phyloP scores from a whole-genome alignment of 2,113 vertebrate species.

The Euleptes europaea region DNA sequence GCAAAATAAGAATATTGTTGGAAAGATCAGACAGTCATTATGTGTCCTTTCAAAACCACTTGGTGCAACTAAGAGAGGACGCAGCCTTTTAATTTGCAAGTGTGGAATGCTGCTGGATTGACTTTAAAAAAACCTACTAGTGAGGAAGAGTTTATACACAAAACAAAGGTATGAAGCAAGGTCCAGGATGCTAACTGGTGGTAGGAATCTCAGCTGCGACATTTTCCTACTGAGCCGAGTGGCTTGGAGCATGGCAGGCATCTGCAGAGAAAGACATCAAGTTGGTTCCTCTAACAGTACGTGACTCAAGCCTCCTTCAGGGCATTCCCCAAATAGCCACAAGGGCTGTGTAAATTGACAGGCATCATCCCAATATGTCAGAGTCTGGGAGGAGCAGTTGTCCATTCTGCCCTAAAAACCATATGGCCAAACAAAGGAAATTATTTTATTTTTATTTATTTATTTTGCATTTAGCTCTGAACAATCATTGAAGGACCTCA shows the following conservation, averaged over 20 bases:
- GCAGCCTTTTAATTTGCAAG: neutral
- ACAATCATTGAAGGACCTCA: fast-evolving
- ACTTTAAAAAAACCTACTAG: neutral
- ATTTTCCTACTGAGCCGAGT: neutral
- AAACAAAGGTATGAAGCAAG: neutral
- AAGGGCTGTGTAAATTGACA: neutral
- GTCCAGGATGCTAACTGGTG: neutral
- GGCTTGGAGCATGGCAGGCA: neutral
- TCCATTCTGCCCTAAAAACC: fast-evolving
- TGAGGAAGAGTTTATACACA: neutral
- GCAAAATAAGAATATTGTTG: neutral
- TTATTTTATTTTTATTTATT: neutral
- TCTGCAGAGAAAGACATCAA: neutral
- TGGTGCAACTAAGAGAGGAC: neutral
- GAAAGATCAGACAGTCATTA: neutral
- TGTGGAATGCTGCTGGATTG: neutral
- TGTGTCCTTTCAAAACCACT: neutral
- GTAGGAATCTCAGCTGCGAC: neutral
- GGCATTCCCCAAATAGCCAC: neutral
- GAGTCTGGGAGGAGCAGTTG: fast-evolving
- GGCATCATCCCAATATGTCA: fast-evolving
- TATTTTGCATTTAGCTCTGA: fast-evolving
- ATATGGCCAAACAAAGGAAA: neutral
- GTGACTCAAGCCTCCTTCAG: neutral
- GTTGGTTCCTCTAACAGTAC: neutral